phyloP scores from a whole-genome alignment of 2,888 invertebrate species.

The Ophion costatus region DNA sequence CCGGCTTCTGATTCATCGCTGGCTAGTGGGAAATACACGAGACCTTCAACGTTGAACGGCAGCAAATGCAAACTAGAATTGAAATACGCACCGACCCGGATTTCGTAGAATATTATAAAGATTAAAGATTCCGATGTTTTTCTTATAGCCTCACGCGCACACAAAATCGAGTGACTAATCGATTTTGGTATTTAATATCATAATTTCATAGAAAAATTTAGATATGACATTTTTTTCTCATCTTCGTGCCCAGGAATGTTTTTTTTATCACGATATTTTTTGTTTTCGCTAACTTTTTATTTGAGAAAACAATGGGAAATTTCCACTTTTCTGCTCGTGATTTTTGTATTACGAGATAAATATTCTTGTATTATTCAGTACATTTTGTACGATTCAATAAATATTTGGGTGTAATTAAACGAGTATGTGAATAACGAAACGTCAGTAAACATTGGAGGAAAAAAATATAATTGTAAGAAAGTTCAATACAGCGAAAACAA shows the following conservation, averaged over 20 bases:
- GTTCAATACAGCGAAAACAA: too few relatives aligned
- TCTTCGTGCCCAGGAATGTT: not conserved
- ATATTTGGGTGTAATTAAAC: too few relatives aligned
- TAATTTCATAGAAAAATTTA: not conserved
- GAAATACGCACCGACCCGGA: not conserved
- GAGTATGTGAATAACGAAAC: too few relatives aligned
- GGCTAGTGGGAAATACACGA: not conserved
- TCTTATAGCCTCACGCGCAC: not conserved
- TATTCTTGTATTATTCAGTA: too few relatives aligned
- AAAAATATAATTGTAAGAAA: too few relatives aligned
- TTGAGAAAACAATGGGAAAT: too few relatives aligned
- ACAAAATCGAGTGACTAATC: not conserved
- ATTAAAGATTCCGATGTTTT: not conserved
- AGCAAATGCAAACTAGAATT: not conserved
- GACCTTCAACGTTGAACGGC: not conserved
- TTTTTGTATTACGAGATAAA: too few relatives aligned
- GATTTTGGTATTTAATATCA: not conserved
- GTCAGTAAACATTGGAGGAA: too few relatives aligned
- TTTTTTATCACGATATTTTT: not conserved
- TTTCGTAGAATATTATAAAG: not conserved
- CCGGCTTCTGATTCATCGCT: conserved; percentile 8
- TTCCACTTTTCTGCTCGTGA: too few relatives aligned
- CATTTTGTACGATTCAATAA: too few relatives aligned
- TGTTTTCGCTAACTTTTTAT: not conserved
- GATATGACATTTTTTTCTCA: too few relatives aligned